A percentile compares a stretch with the other conserved stretches of the same genome.
These are phyloP conservation scores for Metaphire vulgaris DNA, from an alignment of 1,140 invertebrate genomes.

Conservation along the genomic window DNA sequence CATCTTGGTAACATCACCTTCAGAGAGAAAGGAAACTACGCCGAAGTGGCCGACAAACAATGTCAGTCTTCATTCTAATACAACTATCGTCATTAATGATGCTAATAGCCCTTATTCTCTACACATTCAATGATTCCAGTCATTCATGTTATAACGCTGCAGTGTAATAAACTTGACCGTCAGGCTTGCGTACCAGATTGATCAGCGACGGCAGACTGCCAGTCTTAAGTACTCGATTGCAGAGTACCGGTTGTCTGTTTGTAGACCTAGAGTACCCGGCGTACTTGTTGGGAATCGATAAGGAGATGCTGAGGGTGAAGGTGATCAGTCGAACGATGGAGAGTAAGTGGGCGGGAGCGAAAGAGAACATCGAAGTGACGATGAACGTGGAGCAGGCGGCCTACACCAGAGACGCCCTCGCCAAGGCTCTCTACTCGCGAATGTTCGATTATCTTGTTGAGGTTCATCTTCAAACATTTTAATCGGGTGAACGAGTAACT, in stretches of 20 bases:
- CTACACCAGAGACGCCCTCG: constrained; percentile 63
- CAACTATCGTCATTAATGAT: too few species aligned
- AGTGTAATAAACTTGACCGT: too few species aligned
- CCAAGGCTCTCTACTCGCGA: constrained; percentile 64
- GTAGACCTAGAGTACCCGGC: constrained; percentile 64
- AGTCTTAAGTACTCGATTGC: too few species aligned
- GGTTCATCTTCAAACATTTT: constrained; percentile 52
- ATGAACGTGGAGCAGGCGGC: constrained; percentile 63
- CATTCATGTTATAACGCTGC: too few species aligned
- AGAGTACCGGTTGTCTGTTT: too few species aligned
- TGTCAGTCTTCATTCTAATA: too few species aligned
- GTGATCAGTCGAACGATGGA: constrained; percentile 64
- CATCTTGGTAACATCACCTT: constrained; percentile 68
- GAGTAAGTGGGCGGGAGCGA: constrained; percentile 67
- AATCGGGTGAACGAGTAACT: too few species aligned
- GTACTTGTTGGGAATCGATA: constrained; percentile 60
- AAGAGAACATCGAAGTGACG: constrained; percentile 63
- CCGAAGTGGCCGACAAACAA: constrained; percentile 57
- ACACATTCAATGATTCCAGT: too few species aligned
- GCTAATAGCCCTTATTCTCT: too few species aligned
- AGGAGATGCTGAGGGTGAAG: constrained; percentile 59
- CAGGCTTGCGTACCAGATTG: too few species aligned
- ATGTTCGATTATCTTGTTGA: constrained; percentile 67
- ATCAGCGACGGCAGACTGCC: too few species aligned
- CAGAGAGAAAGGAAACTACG: constrained; percentile 61